Percentiles rank a stretch among this genome's conserved stretches.
phyloP scores from a whole-genome alignment of 2,797 vertebrate genomes.

The Sardinella longiceps region DNA sequence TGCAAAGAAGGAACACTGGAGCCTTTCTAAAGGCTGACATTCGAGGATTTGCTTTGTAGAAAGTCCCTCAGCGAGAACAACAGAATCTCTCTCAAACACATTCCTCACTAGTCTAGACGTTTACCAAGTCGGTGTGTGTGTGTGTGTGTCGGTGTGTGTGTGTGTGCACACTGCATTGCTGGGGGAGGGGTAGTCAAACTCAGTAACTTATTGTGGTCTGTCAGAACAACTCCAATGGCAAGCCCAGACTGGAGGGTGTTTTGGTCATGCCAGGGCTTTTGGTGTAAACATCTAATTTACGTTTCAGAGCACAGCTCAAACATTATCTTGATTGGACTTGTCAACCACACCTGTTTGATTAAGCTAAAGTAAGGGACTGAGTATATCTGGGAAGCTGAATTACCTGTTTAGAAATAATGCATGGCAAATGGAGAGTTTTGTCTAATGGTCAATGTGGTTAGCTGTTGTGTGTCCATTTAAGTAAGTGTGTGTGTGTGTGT shows the following conservation, averaged over 20 bases:
- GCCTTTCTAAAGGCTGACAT: not conserved
- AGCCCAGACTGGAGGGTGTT: not conserved
- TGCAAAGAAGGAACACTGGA: not conserved
- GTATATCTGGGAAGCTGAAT: not conserved
- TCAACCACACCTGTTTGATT: not conserved
- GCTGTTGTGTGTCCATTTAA: no score
- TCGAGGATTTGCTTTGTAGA: not conserved
- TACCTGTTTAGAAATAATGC: not conserved
- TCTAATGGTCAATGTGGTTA: not conserved
- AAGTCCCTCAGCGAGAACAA: not conserved
- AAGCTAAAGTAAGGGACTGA: not conserved
- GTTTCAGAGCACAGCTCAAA: not conserved
- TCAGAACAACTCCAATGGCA: not conserved
- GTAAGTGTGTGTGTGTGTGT: no score
- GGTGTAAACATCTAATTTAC: not conserved
- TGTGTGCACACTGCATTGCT: not conserved
- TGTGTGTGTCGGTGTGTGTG: not conserved
- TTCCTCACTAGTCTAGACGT: not conserved
- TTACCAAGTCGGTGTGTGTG: not conserved
- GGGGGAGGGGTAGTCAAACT: not conserved
- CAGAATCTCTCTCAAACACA: slow-evolving; percentile 5
- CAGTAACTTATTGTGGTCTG: not conserved
- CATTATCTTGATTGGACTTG: not conserved
- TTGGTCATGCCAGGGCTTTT: not conserved
- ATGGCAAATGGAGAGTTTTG: not conserved